Evolutionary conservation across 2,888 invertebrate genomes (phyloP), one percentile per base, ranked within the genome.

Genomic region (Ecdyonurus torrentis): DNA sequence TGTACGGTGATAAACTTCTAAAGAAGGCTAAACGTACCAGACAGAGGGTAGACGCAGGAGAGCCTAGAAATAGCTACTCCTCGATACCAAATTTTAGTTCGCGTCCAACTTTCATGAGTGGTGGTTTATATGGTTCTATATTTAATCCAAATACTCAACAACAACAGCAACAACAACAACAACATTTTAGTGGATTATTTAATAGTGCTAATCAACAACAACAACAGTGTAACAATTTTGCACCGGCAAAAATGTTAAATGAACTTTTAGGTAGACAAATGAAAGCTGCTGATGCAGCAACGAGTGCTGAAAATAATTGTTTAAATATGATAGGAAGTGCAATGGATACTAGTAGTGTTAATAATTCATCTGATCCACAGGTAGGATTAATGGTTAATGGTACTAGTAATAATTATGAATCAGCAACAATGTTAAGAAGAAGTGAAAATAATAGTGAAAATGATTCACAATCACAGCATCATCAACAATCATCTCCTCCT

Each of bases 41-140:
- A 84, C 91, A 92, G 85, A 88, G 91, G 81, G 92, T 91, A 82
- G 91, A 92, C 89, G 92, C 91, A 82, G 91, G 92, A 74, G 91
- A 93, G 82, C 89, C 89, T 79, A 87, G 91, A 79, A 92, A 91
- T 83, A 89, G 89, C 78, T 92, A 92, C 82, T 89, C 87, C 72
- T 84, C 84, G 73, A 85, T 86, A 72, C 84, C 84, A 75, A 84
- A 84, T 78, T 84, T 85, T 74, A 84, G 84, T 80, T 84, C 84
- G 77, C 82, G 84, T 76, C 84, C 85, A 81, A 85, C 84, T 78
- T 89, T 85, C 81, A 87, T 90, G 81, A 86, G 87, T 75, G 63
- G 63, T 3, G 86, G 89, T 81, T 81, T 91, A 73, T 91, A 90
- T 87, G 86, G 89, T 79, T 87, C 89, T 77, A 86, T 90, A 80